Evolutionary conservation across 1,140 invertebrate species (phyloP), one percentile per base, ranked within the genome.

Genomic region (Pseudomyrmex dendroicus): DNA sequence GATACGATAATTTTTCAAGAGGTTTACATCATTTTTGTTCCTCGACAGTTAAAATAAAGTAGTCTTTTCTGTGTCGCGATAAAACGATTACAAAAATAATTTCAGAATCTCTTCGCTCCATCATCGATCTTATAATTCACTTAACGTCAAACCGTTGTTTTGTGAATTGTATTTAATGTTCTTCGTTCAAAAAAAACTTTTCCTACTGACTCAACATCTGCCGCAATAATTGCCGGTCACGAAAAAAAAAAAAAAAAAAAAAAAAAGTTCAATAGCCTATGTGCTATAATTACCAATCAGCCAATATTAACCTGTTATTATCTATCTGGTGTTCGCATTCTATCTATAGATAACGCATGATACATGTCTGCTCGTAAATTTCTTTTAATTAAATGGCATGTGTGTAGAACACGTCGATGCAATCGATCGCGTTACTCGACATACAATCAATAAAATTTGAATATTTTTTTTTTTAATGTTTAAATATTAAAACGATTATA

Each of bases 231-330:
- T 57, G 63, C 12, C 25, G 25, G n/a, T 12, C n/a, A 3, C n/a
- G 25, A 66, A 61, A 67, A 66, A 66, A 76, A 48, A 35, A 64
- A 25, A 25, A 25, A 25, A 25, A 25, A 25, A 25, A 22, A 22
- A 22, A n/a, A n/a, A n/a, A n/a, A n/a, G 48, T 67, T 67, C 62
- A 56, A 77, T 67, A 20, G 50, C 25, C 46, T n/a, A 52, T 25
- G 35, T 67, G 52, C 50, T 25, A 52, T 77, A 77, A 77, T 77
- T 77, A 67, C 17, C 25, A 54, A 25, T 17, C 48, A 66, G 2
- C 74, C 35, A 17, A 67, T 77, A 77, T 54, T 44, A 57, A 17
- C 35, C 62, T 77, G 64, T 77, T 35, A 77, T 77, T 77, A 77
- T 77, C 74, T 77, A 67, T 67, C 62, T 22, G n/a, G 52, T 35